phyloP scores from a whole-genome alignment of 2,113 vertebrate genomes.

The Entomyzon cyanotis region DNA sequence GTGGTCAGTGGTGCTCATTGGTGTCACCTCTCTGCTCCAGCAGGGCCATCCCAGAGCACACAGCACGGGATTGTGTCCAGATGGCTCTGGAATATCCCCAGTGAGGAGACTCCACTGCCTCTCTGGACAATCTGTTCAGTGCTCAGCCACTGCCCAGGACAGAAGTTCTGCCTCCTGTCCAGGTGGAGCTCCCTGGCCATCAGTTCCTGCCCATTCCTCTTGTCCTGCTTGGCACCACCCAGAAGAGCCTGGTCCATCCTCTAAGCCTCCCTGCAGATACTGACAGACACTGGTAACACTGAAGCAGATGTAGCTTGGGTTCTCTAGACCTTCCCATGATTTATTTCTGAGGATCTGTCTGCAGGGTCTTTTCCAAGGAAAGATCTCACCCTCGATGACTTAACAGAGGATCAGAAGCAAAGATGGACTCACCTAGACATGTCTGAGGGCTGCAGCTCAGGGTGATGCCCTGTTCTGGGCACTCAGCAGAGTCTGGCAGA shows the following conservation, averaged over 20 bases:
- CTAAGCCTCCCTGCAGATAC: background rate
- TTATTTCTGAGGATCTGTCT: background rate
- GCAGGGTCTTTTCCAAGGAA: background rate
- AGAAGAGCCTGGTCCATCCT: background rate
- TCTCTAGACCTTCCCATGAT: background rate
- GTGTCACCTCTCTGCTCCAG: background rate
- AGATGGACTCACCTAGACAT: background rate
- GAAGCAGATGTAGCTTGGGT: background rate
- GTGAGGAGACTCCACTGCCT: background rate
- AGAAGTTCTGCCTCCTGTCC: background rate
- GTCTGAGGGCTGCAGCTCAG: background rate
- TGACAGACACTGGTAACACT: background rate
- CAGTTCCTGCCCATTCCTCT: background rate
- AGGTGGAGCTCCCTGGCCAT: background rate
- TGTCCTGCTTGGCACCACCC: background rate
- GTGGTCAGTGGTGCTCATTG: no score
- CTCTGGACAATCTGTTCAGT: background rate
- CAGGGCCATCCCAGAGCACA: background rate
- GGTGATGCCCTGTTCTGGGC: background rate
- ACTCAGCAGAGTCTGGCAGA: background rate
- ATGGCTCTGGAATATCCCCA: background rate
- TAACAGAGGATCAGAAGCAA: background rate
- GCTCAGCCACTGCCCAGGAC: fast-evolving
- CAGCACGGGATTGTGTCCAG: background rate
- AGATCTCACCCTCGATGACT: background rate